These are phyloP conservation scores for Ciconia nigra DNA, from an alignment of 2,797 vertebrate species.

Conservation along the genomic window DNA sequence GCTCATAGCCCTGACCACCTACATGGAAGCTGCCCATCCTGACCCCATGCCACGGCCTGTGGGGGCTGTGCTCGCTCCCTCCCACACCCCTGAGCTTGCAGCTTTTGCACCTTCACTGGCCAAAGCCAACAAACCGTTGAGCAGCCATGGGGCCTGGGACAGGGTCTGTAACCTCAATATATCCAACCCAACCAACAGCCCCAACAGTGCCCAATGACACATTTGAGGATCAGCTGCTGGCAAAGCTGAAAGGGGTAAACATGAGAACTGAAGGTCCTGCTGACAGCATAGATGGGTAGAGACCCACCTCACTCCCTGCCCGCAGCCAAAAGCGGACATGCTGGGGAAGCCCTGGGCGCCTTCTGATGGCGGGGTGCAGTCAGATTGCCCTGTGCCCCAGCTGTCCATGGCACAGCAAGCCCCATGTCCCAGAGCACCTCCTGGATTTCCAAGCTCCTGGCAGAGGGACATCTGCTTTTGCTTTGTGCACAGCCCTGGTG, in stretches of 20 bases:
- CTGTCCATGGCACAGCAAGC: background rate
- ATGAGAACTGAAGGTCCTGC: background rate
- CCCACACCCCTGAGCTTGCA: accelerated
- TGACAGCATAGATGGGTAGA: accelerated
- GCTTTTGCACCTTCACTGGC: background rate
- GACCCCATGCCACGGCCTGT: background rate
- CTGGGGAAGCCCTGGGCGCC: background rate
- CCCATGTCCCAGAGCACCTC: background rate
- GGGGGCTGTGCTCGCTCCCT: background rate
- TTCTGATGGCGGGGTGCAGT: background rate
- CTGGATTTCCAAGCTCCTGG: background rate
- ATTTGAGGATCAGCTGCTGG: background rate
- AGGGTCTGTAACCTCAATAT: background rate
- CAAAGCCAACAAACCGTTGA: background rate
- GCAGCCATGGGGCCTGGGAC: background rate
- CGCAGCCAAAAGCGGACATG: too few relatives aligned
- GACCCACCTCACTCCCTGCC: background rate
- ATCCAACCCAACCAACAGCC: background rate
- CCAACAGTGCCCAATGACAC: too few relatives aligned
- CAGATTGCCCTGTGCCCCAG: background rate
- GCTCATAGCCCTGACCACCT: background rate
- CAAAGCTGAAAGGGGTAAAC: background rate
- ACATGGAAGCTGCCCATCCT: background rate
- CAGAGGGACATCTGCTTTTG: background rate
- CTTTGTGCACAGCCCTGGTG: background rate